Evolutionary conservation across 2,113 vertebrate species (phyloP).

Genomic region (Odobenus rosmarus): DNA sequence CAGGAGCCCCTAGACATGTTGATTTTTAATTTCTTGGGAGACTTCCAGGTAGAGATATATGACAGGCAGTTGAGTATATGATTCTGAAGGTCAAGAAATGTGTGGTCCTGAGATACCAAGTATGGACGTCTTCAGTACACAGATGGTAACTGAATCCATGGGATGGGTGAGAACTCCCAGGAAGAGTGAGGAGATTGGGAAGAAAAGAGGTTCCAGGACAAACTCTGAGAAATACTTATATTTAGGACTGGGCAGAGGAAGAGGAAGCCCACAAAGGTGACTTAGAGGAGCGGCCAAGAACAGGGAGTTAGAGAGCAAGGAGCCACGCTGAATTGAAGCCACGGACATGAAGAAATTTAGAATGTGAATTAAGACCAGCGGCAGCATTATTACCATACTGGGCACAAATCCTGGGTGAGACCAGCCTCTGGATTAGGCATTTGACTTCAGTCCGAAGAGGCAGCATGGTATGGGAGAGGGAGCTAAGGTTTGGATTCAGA

Average conservation of each 20-base stretch:
- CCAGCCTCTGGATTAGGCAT: neutral
- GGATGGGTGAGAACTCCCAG: neutral
- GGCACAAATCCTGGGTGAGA: neutral
- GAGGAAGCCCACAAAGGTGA: neutral
- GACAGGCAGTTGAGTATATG: neutral
- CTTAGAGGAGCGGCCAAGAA: neutral
- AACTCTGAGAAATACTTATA: neutral
- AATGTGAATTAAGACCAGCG: neutral
- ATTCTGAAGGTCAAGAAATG: slow-evolving; percentile 1
- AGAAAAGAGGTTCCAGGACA: neutral
- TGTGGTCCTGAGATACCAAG: neutral
- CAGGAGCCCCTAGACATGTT: neutral
- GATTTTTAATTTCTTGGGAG: slow-evolving; percentile 16
- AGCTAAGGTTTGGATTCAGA: neutral
- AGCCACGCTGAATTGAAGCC: neutral
- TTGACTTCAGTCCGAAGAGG: neutral
- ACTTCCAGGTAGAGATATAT: neutral
- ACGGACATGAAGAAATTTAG: neutral
- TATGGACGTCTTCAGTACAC: neutral
- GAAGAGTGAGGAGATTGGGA: neutral
- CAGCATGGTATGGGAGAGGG: neutral
- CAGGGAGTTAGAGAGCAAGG: neutral
- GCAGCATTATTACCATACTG: neutral
- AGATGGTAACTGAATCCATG: neutral
- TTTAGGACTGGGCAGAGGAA: neutral